Evolutionary conservation across 2,888 invertebrate genomes (phyloP), one percentile per base, ranked within the genome.

Genomic region (Reticulitermes lucifugus): DNA sequence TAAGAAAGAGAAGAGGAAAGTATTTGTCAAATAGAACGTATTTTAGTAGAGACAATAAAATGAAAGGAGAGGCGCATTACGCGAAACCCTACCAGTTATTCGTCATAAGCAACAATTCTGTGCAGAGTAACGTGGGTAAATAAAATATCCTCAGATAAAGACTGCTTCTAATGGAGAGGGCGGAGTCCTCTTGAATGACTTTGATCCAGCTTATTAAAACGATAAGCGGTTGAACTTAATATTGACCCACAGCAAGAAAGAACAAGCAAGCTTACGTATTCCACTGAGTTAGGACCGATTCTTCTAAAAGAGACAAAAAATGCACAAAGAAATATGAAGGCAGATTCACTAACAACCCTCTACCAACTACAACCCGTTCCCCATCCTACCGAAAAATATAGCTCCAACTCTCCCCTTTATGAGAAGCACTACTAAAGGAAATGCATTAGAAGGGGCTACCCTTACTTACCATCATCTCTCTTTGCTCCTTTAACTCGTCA

Each of bases 21-120:
- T 77, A 51, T 77, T 77, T 77, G 77, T 77, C 77, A 77, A 77
- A 77, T 51, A n/a, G 46, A 46, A 77, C 51, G 22, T 77, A 46
- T 65, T n/a, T 65, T 65, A 25, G 65, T n/a, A 77, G 41, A 77
- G n/a, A 77, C 77, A 77, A 77, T 75, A 22, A 21, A n/a, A 9
- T 6, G 22, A 43, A 46, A n/a, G 41, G 29, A 22, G 22, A 77
- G 43, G 43, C n/a, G 77, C 77, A 73, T 73, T 41, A 46, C 46
- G 46, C 12, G 10, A 46, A 46, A 46, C 4, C 10, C 10, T 12
- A 73, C 46, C 21, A n/a, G 35, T 75, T 35, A 43, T 75, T 21
- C 35, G 43, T 75, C 75, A 75, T 75, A 75, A 35, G 35, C 35
- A 35, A 35, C 35, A 35, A 35, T 21, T 22, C 75, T 46, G 35